Conservation (phyloP, 1,140 invertebrate genomes). For the Drosophila tristis region DNA sequence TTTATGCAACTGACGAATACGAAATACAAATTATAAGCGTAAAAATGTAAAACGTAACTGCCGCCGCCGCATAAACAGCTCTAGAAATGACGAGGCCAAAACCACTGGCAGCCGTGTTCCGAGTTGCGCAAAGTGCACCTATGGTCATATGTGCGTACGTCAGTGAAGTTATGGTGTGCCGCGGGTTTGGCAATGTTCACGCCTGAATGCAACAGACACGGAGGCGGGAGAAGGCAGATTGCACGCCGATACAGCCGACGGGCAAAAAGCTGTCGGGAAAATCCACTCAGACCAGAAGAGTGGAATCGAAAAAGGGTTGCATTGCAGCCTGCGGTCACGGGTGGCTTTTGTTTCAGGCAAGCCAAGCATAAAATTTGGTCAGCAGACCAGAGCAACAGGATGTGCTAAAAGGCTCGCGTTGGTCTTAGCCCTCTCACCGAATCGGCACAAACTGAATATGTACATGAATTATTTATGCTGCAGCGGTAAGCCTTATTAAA, state of each 20-base stretch:
- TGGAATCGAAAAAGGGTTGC: constrained; percentile 20
- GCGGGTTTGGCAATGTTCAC: constrained; percentile 29
- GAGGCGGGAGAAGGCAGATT: constrained; percentile 48
- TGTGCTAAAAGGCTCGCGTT: constrained; percentile 1
- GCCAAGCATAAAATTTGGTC: constrained; percentile 53
- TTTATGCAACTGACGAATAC: constrained; percentile 53
- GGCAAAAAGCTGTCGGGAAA: constrained; percentile 35
- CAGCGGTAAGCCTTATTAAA: too few species aligned
- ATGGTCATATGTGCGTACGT: constrained; percentile 29
- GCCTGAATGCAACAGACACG: constrained; percentile 57
- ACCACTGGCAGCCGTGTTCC: constrained; percentile 7
- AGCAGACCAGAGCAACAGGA: constrained; percentile 47
- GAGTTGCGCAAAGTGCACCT: constrained; percentile 54
- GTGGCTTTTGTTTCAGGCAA: constrained; percentile 18
- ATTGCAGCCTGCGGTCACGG: constrained; percentile 20
- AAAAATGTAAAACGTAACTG: constrained; percentile 42
- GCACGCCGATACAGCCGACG: constrained; percentile 55
- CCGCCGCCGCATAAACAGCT: constrained; percentile 17
- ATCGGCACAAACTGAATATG: neutral
- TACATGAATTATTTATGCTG: constrained; percentile 4
- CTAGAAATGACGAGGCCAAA: neutral
- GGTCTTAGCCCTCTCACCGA: neutral
- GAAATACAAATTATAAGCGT: constrained; percentile 62
- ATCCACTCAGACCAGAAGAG: constrained; percentile 2
- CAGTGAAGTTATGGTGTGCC: constrained; percentile 4